A percentile compares a stretch with the other conserved stretches of the same genome.
These are phyloP conservation scores for Drosophila suzukii DNA, from an alignment of 1,140 invertebrate genomes.

Conservation along the genomic window DNA sequence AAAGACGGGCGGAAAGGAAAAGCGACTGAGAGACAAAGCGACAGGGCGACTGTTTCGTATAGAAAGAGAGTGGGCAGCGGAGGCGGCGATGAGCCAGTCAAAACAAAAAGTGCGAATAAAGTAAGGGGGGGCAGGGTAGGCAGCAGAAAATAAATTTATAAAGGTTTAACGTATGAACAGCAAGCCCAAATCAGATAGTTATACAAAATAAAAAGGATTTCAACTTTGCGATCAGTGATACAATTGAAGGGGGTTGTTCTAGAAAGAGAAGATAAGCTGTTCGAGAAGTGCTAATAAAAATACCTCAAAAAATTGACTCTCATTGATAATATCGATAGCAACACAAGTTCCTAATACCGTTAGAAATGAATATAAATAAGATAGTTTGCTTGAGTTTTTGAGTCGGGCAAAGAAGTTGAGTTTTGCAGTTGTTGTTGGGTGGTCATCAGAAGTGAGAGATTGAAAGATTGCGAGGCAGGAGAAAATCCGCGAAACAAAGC, in stretches of 20 bases:
- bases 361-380: no score
- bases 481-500: conserved; percentile 42
- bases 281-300: no score
- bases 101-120: conserved; percentile 76
- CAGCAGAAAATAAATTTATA: conserved; percentile 20
- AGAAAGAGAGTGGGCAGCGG: conserved; percentile 62
- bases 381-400: neutral
- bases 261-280: no score
- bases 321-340: no score
- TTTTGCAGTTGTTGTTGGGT: conserved; percentile 18
- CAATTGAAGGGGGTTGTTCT: no score
- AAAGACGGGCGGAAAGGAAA: conserved; percentile 49
- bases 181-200: neutral
- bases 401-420: neutral
- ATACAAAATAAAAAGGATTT: neutral
- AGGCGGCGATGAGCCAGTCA: conserved; percentile 59
- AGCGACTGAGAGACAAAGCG: conserved; percentile 41
- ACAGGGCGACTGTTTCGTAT: conserved; percentile 70
- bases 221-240: no score
- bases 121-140: conserved; percentile 24
- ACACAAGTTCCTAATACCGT: no score
- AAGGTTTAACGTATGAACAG: conserved; percentile 4
- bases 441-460: conserved; percentile 19
- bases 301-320: no score
- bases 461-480: conserved; percentile 11